A percentile compares a stretch with the other conserved stretches of the same genome.
Evolutionary conservation across 2,113 vertebrate species (phyloP).

Genomic region (rat (Rattus norvegicus)): DNA sequence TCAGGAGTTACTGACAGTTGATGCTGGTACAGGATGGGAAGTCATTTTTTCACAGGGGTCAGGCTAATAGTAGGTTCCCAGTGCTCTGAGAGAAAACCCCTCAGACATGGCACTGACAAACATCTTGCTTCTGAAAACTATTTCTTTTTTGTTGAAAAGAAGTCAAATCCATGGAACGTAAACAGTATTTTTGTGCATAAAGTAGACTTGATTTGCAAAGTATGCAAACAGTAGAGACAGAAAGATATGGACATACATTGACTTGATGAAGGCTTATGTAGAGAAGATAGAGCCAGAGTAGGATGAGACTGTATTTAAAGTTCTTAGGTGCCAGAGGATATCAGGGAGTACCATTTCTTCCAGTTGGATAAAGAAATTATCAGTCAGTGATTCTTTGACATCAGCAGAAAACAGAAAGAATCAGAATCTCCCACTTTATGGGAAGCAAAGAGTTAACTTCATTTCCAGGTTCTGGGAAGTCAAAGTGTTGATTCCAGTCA

Average conservation of each 20-base stretch:
- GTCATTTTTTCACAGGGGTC: not conserved
- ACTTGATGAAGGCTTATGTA: not conserved
- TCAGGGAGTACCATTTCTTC: not conserved
- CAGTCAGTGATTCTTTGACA: too few relatives aligned
- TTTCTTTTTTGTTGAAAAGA: not conserved
- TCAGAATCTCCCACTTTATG: not conserved
- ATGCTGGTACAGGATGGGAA: not conserved
- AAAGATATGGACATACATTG: accelerated
- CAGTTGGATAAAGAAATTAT: accelerated
- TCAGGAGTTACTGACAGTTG: not conserved
- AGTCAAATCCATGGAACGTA: not conserved
- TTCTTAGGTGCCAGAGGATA: accelerated
- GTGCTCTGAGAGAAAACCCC: not conserved
- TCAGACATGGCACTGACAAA: not conserved
- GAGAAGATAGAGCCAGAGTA: not conserved
- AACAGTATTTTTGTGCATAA: not conserved
- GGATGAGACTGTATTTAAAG: accelerated
- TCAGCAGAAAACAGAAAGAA: not conserved
- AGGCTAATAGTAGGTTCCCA: too few relatives aligned
- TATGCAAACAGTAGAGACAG: accelerated
- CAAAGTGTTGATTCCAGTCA: accelerated
- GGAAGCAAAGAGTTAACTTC: accelerated
- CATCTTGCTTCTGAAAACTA: not conserved
- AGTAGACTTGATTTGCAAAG: accelerated
- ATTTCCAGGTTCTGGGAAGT: not conserved